Conservation (phyloP, 2,888 invertebrate species). For the Hyles lineata region DNA sequence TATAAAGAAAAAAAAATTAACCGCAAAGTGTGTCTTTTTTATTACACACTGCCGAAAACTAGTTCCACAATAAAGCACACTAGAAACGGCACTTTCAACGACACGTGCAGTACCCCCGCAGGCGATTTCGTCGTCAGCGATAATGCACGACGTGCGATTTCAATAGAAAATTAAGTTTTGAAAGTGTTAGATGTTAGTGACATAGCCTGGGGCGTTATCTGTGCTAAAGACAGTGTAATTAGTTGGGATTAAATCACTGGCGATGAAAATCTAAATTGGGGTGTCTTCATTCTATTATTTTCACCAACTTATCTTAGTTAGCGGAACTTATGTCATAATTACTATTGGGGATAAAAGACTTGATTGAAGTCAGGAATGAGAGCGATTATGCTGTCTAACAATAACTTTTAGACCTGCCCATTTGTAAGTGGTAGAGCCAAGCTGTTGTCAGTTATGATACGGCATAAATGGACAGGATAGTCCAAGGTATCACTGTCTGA, state of each 20-base stretch:
- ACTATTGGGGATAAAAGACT: background rate
- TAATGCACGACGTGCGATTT: constrained; percentile 44
- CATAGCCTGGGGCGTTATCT: constrained; percentile 42
- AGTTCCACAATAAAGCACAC: constrained; percentile 22
- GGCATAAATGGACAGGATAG: too few relatives aligned
- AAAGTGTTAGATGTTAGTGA: constrained; percentile 51
- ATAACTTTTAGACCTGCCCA: too few relatives aligned
- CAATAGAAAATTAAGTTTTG: constrained; percentile 51
- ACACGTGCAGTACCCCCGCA: constrained; percentile 58
- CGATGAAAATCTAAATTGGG: constrained; percentile 20
- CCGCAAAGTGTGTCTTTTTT: background rate
- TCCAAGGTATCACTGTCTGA: too few relatives aligned
- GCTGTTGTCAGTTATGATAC: too few relatives aligned
- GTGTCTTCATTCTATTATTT: background rate
- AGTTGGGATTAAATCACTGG: constrained; percentile 1
- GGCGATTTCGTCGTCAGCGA: constrained; percentile 47
- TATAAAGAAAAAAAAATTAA: background rate
- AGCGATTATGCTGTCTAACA: too few relatives aligned
- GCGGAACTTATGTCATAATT: background rate
- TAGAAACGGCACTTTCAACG: constrained; percentile 38
- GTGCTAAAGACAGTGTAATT: constrained; percentile 28
- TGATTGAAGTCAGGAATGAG: too few relatives aligned
- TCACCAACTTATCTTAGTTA: too few relatives aligned
- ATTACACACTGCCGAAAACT: background rate
- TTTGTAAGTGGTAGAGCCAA: too few relatives aligned